Evolutionary conservation across 1,140 invertebrate genomes (phyloP), one percentile per base, ranked within the genome.

Genomic region (Philotrypesis tridentata): DNA sequence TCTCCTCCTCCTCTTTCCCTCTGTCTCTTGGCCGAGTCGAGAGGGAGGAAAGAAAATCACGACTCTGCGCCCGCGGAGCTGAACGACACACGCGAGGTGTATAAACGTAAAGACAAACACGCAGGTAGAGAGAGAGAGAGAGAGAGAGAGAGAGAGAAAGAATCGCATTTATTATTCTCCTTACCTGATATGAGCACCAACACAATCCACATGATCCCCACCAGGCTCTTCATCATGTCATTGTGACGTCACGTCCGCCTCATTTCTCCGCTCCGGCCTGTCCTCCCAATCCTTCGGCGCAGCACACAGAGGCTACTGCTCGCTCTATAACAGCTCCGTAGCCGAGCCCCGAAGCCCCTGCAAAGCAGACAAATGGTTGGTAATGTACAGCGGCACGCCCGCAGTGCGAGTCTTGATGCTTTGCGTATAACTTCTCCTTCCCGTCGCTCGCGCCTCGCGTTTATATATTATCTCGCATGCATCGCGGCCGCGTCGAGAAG

Each of bases 121-220:
- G 17, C 43, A 5, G 14, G 12, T 48, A 48, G 4, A 21, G 17
- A 48, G 12, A 0, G 1, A 48, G 12, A 21, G 48, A 1, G 40
- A 43, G 1, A 21, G 6, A 55, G 17, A 55, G 1, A 55, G 1
- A 21, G 2, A 5, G 6, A 4, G 14, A 6, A 55, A 55, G 21
- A n/a, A n/a, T n/a, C n/a, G 21, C 21, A 55, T 55, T 55, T n/a
- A 17, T 55, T 55, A 55, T n/a, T 21, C 21, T n/a, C 31, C 9
- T 84, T 87, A 93, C 93, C 93, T 93, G 92, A 93, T 91, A 93
- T 92, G 88, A 93, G 92, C 89, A 93, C 92, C 89, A 93, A 92
- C 88, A 93, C 92, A 89, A 93, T 93, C 93, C 93, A 93, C 92
- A 93, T 92, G 90, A 93, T 93, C 89, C 93, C 92, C 89, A 93